Evolutionary conservation across 2,797 vertebrate species (phyloP), one percentile per base, ranked within the genome.

Genomic region (Lophotriccus pileatus): DNA sequence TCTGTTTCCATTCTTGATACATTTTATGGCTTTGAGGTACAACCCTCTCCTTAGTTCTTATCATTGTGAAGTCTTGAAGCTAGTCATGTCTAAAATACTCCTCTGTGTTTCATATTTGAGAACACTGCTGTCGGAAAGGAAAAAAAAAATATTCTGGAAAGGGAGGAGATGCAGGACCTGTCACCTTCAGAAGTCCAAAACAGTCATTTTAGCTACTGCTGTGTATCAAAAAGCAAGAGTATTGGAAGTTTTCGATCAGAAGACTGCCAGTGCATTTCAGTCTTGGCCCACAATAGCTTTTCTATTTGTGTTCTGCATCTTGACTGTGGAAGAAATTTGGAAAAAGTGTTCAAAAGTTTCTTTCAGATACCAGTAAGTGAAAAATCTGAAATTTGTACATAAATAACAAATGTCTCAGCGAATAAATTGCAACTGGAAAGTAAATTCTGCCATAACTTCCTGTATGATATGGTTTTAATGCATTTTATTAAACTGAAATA

Each of bases 201-300:
- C 12, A 43, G 27, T 69, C 8, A n/a, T 91, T 90, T 93, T 67
- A 87, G 41, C 53, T 90, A 39, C 55, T 84, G 11, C 37, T 24
- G 30, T 87, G 27, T 90, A 80, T 52, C 63, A 86, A 90, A 78
- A 78, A 85, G 34, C 14, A 78, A 81, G 37, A 81, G 53, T 32
- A 34, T 41, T 95, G 80, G 56, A 96, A 93, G 27, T 74, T 95
- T 93, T 90, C 37, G 67, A 9, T 66, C 53, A 59, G 39, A 94
- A 47, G 11, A 50, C 24, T 90, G 78, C 62, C 75, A 93, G 21
- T 43, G 20, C 28, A 60, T 58, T 93, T 94, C 56, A 79, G 22
- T 89, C 64, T 87, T 92, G 80, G 44, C 66, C 43, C 17, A 59
- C 43, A 67, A 37, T 28, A 25, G 37, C 15, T 87, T 85, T 91